Percentiles rank a stretch among this genome's conserved stretches.
Evolutionary conservation across 2,113 vertebrate genomes (phyloP).

Genomic region (Alectura lathami): DNA sequence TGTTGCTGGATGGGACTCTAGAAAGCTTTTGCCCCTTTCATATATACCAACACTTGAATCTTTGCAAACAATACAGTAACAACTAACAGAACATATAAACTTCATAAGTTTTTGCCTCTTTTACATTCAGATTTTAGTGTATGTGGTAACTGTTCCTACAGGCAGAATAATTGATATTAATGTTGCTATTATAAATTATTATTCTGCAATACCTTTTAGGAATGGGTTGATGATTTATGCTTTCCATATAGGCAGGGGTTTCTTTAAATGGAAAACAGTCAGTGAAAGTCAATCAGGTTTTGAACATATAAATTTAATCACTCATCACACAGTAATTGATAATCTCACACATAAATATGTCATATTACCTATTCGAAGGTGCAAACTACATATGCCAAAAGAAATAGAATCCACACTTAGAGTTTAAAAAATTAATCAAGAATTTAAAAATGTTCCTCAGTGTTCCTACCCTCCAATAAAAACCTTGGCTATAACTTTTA

Average conservation of each 20-base stretch:
- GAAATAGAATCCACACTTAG: not conserved
- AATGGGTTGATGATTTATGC: constrained; percentile 31
- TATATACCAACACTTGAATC: not conserved
- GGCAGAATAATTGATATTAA: constrained; percentile 45
- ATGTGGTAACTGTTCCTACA: not conserved
- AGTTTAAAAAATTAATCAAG: constrained; percentile 4
- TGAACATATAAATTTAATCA: constrained; percentile 45
- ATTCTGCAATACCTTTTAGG: constrained; percentile 38
- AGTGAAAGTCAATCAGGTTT: constrained; percentile 38
- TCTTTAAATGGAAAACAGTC: constrained; percentile 34
- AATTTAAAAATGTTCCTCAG: not conserved
- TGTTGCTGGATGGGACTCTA: not conserved
- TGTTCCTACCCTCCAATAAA: not conserved
- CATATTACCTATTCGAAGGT: constrained; percentile 1
- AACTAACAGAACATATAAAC: not conserved
- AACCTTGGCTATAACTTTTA: not conserved
- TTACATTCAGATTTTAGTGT: not conserved
- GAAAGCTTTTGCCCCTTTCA: not conserved
- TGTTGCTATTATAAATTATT: constrained; percentile 50
- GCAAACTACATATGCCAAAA: not conserved
- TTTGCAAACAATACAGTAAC: not conserved
- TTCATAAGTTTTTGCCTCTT: not conserved
- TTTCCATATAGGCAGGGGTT: not conserved
- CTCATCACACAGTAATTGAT: constrained; percentile 43
- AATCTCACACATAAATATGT: constrained; percentile 48